Evolutionary conservation across 1,140 invertebrate species (phyloP), one percentile per base, ranked within the genome.

Genomic region (Micrasema longulum): DNA sequence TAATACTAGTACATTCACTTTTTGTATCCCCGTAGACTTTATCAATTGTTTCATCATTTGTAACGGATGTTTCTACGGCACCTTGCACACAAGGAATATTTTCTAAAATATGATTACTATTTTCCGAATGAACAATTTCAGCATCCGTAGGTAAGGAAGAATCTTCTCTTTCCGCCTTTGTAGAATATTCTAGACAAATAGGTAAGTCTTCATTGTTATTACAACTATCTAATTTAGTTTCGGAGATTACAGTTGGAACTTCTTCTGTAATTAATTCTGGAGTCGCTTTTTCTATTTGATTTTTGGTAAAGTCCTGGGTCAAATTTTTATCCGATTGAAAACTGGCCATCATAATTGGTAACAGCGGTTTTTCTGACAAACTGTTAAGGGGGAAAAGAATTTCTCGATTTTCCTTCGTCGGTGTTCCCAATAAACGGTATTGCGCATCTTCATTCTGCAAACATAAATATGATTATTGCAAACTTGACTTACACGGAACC

Each of bases 21-120:
- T 73, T 70, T 18, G 57, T 18, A 2, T 63, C 60, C 14, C 76
- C 75, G 69, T 82, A 80, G 0, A 78, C 47, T 14, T 81, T 80
- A 69, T 69, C 70, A 62, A 73, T 77, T 16, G 41, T 45, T 22
- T 63, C 60, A 2, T 63, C 60, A 20, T 36, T 23, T 22, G 26
- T 10, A n/a, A 63, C 35, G 82, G 82, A 12, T 84, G 82, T 81
- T 83, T 83, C n/a, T 10, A 26, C 12, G n/a, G 20, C 60, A 20
- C 38, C 18, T 11, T 63, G 16, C 18, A 63, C 11, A 45, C 41
- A 12, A 2, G 26, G 26, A 31, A 31, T 31, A 45, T n/a, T 45
- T 45, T 45, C 41, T 5, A n/a, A 3, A 45, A 11, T 11, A 16
- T 3, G 2, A 16, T 16, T 45, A 12, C 11, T 45, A 12, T 45